Base-by-base conservation (phyloP, 2,888 invertebrate species). In the Graphium colonna region DNA sequence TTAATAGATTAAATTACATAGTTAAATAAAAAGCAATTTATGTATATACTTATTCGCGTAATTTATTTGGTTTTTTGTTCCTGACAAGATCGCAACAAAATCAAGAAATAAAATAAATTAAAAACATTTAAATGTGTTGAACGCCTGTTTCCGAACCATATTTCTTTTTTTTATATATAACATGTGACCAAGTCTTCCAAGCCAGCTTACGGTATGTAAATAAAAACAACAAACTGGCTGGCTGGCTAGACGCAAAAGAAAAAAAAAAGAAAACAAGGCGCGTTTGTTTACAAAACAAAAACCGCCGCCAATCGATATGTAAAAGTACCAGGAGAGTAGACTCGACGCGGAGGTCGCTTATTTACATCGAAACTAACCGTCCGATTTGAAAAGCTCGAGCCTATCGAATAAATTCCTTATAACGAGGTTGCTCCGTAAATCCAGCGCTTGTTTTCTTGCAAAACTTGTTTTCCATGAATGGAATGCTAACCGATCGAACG, bases 321-420 rank as follows among this genome's bases (percentile, higher is more conserved):
- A 38, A 49, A 57, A 49, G 56, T 56, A 60, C 61, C 45, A 59
- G 59, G 60, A 41, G 42, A 36, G 33, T 56, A 61, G 43, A 43
- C 31, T 26, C 36, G 12, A 46, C 21, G 36, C 41, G 41, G 21
- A 52, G 10, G 41, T 39, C 17, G 45, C 31, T 9, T 51, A 51
- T 39, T 51, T 44, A 51, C 51, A 26, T 28, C 28, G 15, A n/a
- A 10, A 10, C 18, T 36, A 51, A 7, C 42, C 51, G 43, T 3
- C 44, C 44, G 17, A 51, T 5, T 49, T 33, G 33, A 8, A 17
- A 28, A 49, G 48, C 9, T 1, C 8, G n/a, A 0, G 18, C 13
- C 1, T 28, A 3, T 33, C 45, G 9, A 17, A 40, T 17, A 18
- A 33, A 33, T 49, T n/a, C 40, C 40, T 46, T 7, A 15, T 15